Percentiles rank a stretch among this genome's conserved stretches.
These are phyloP conservation scores for Atta colombica DNA, from an alignment of 1,140 invertebrate genomes.

Conservation along the genomic window DNA sequence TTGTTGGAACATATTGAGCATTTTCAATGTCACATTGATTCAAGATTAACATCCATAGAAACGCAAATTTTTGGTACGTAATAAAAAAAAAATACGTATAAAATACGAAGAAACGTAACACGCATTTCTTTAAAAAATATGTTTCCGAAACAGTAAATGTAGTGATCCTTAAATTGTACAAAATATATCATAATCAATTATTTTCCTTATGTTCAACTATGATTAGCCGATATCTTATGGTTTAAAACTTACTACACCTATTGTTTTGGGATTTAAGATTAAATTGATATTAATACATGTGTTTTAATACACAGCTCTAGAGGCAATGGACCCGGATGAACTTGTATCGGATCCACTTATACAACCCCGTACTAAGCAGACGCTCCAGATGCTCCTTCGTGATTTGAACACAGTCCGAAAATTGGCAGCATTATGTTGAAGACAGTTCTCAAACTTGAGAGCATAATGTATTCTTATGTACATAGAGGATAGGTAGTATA, in stretches of 20 bases:
- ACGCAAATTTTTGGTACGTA: constrained; percentile 90
- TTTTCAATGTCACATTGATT: constrained; percentile 91
- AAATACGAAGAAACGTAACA: neutral
- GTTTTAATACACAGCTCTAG: constrained; percentile 80
- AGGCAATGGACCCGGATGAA: constrained; percentile 83
- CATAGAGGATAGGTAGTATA: neutral
- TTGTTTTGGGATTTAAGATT: neutral
- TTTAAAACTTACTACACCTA: no score
- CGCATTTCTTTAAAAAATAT: no score
- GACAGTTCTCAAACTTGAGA: neutral
- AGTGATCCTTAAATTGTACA: no score
- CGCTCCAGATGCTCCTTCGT: constrained; percentile 87
- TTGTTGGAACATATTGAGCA: constrained; percentile 93
- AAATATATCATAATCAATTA: no score
- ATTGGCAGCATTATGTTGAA: constrained; percentile 84
- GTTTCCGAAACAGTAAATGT: no score
- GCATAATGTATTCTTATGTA: neutral
- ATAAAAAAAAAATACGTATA: neutral
- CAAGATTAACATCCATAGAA: constrained; percentile 91
- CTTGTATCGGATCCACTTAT: constrained; percentile 79
- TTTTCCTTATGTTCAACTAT: no score
- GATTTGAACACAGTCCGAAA: constrained; percentile 87
- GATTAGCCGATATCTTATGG: no score
- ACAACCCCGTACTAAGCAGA: constrained; percentile 86
- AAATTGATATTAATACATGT: constrained; percentile 28